A percentile compares a stretch with the other conserved stretches of the same genome.
Conservation (phyloP, 2,888 invertebrate genomes). For the Epinotia ramella region DNA sequence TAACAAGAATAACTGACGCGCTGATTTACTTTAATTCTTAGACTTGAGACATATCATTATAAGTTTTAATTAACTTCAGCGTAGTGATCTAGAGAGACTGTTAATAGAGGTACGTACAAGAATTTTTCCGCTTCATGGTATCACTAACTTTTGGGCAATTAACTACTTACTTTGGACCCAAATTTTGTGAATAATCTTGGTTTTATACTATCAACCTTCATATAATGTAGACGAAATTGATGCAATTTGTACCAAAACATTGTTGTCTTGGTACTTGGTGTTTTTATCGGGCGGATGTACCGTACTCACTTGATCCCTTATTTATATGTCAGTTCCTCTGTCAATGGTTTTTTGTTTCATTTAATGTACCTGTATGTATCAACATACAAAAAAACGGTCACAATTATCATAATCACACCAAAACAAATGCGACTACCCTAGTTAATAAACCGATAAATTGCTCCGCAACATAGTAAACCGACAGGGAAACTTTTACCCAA, state of each 20-base stretch:
- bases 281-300: no score
- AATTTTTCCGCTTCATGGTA: not conserved
- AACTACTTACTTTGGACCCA: not conserved
- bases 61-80: constrained; percentile 35
- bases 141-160: not conserved
- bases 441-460: not conserved
- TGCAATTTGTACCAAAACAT: no score
- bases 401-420: not conserved
- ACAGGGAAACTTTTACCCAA: constrained; percentile 52
- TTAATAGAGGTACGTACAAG: not conserved
- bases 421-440: not conserved
- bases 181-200: no score
- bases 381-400: not conserved
- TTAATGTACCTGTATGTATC: not conserved
- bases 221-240: no score
- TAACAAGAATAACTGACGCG: constrained; percentile 15
- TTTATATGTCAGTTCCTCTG: no score
- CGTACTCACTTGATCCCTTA: no score
- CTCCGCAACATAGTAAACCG: constrained; percentile 18
- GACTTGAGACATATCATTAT: constrained; percentile 26
- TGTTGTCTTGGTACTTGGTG: no score
- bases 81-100: not conserved
- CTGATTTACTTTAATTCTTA: constrained; percentile 18
- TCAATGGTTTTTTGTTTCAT: no score
- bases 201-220: no score